phyloP scores from a whole-genome alignment of 2,113 vertebrate genomes.

The Tenebrosternarchus preto region DNA sequence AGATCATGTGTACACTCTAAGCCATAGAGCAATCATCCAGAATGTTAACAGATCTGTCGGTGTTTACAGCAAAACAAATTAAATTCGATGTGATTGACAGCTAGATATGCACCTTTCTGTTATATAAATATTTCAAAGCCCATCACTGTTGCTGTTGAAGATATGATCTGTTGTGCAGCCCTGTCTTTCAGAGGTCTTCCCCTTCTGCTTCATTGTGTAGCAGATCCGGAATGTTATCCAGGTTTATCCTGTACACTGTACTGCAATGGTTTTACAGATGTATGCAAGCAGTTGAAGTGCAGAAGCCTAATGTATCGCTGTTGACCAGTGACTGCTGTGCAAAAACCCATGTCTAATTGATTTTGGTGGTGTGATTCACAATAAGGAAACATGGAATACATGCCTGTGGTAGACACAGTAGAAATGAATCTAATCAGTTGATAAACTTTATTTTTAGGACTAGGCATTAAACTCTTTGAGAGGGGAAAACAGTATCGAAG shows the following conservation, averaged over 20 bases:
- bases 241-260: slow-evolving; percentile 54
- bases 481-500: neutral
- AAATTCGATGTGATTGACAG: no score
- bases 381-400: neutral
- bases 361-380: neutral
- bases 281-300: neutral
- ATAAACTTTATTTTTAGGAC: neutral
- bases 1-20: no score
- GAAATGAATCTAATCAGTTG: neutral
- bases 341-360: no score
- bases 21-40: no score
- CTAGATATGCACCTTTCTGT: no score
- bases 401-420: no score
- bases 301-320: neutral
- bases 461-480: neutral
- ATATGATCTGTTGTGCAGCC: no score
- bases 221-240: slow-evolving; percentile 59
- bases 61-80: no score
- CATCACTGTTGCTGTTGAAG: neutral
- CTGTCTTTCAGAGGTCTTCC: neutral
- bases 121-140: neutral
- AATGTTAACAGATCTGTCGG: no score
- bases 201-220: slow-evolving; percentile 59
- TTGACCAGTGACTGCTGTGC: neutral
- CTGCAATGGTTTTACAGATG: neutral